These are phyloP conservation scores for Fissipunctia ypsillon DNA, from an alignment of 2,888 invertebrate genomes.

Conservation along the genomic window DNA sequence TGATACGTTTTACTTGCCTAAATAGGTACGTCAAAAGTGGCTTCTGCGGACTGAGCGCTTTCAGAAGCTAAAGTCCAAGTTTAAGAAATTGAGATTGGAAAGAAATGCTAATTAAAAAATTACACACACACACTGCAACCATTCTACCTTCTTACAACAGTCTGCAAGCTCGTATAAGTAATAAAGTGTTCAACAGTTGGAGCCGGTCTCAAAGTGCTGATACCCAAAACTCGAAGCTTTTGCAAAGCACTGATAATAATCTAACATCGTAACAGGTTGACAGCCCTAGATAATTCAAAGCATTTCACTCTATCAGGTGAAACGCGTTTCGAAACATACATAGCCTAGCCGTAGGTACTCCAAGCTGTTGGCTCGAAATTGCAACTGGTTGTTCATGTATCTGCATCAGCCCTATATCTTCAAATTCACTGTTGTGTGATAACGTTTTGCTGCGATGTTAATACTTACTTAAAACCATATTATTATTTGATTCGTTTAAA, in stretches of 20 bases:
- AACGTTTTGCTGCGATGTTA: slow-evolving; percentile 3
- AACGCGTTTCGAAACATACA: slow-evolving; percentile 71
- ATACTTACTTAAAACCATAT: neutral
- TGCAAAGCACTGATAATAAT: slow-evolving; percentile 49
- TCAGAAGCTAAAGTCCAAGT: neutral
- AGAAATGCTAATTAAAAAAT: neutral
- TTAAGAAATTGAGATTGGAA: neutral
- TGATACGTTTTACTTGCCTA: neutral
- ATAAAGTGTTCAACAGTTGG: neutral
- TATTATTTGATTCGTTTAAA: neutral
- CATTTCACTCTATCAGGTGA: slow-evolving; percentile 66
- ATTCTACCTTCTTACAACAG: neutral
- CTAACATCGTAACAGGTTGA: slow-evolving; percentile 39
- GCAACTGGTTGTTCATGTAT: slow-evolving; percentile 49
- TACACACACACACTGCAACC: neutral
- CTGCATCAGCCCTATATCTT: slow-evolving; percentile 30
- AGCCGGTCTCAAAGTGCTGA: neutral
- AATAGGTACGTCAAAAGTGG: neutral
- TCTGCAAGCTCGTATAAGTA: neutral
- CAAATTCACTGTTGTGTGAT: slow-evolving; percentile 30
- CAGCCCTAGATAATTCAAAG: slow-evolving; percentile 64
- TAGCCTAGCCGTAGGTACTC: slow-evolving; percentile 51
- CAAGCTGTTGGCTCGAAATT: slow-evolving; percentile 39
- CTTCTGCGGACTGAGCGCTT: neutral
- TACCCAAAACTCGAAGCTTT: slow-evolving; percentile 40